Percentiles rank a stretch among this genome's conserved stretches.
phyloP scores from a whole-genome alignment of 2,888 invertebrate genomes.

The Coremacera marginata region DNA sequence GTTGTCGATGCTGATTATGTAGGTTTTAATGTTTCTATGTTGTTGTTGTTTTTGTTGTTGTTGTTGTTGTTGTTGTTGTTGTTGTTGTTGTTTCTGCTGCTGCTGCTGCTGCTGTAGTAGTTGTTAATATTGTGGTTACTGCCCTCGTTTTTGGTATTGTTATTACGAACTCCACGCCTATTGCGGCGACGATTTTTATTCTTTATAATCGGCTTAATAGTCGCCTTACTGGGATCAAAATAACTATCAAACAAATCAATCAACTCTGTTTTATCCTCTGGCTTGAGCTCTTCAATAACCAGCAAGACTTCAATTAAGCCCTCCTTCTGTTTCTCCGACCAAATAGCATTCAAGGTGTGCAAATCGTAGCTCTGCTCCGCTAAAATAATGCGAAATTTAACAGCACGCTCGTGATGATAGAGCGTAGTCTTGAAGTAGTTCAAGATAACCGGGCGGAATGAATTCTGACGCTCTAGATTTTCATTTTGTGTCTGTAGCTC shows the following conservation, averaged over 20 bases:
- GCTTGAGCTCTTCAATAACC: conserved; percentile 73
- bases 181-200: conserved; percentile 55
- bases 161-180: conserved; percentile 50
- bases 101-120: too few species aligned
- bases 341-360: conserved; percentile 74
- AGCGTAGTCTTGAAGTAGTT: background rate
- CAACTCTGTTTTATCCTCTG: conserved; percentile 79
- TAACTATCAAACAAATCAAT: conserved; percentile 82
- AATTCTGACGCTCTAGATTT: too few species aligned
- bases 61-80: too few species aligned
- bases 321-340: conserved; percentile 63
- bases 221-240: conserved; percentile 76
- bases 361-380: too few species aligned
- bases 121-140: too few species aligned
- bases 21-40: too few species aligned
- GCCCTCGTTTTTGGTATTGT: background rate
- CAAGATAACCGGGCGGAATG: too few species aligned
- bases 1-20: too few species aligned
- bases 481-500: too few species aligned
- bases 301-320: conserved; percentile 74
- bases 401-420: background rate
- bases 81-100: too few species aligned
- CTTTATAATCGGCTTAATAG: conserved; percentile 64
- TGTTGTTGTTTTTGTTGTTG: too few species aligned
- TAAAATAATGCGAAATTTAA: conserved; percentile 76